These are phyloP conservation scores for Lepidurus arcticus DNA, from an alignment of 1,140 invertebrate genomes.

Conservation along the genomic window DNA sequence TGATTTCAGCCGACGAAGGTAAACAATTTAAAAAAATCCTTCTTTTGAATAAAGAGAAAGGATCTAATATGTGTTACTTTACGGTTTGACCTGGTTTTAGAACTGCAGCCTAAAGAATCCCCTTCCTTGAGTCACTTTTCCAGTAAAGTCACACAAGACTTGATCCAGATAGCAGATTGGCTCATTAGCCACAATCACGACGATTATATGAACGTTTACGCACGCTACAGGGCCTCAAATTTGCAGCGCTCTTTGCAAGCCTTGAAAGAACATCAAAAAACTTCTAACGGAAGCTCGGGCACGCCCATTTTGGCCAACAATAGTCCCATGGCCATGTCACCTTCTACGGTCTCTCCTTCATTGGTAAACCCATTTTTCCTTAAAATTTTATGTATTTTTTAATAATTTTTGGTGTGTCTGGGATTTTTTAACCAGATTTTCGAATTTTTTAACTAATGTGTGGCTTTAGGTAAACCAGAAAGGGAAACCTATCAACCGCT, in stretches of 20 bases:
- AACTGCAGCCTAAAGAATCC: conserved; percentile 37
- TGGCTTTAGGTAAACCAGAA: conserved; percentile 41
- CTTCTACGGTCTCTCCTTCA: background rate
- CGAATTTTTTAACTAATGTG: background rate
- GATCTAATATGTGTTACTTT: conserved; percentile 41
- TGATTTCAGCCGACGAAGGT: conserved; percentile 80
- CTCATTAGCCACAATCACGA: conserved; percentile 67
- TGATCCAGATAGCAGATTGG: conserved; percentile 78
- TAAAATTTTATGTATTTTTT: background rate
- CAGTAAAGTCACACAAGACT: conserved; percentile 59
- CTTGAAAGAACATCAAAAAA: conserved; percentile 71
- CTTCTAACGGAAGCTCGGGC: conserved; percentile 37
- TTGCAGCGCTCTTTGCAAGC: conserved; percentile 68
- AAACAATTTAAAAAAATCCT: conserved; percentile 34
- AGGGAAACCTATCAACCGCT: conserved; percentile 44
- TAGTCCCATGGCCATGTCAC: background rate
- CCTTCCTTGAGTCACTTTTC: conserved; percentile 54
- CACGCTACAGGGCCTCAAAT: conserved; percentile 62
- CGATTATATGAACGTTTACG: conserved; percentile 60
- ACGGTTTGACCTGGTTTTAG: background rate
- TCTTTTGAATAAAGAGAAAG: conserved; percentile 28
- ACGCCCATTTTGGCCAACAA: background rate
- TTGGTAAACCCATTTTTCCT: background rate
- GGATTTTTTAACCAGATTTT: background rate
- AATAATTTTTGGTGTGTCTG: background rate